Evolutionary conservation across 2,888 invertebrate genomes (phyloP).

Genomic region (Drosophila austrosaltans): DNA sequence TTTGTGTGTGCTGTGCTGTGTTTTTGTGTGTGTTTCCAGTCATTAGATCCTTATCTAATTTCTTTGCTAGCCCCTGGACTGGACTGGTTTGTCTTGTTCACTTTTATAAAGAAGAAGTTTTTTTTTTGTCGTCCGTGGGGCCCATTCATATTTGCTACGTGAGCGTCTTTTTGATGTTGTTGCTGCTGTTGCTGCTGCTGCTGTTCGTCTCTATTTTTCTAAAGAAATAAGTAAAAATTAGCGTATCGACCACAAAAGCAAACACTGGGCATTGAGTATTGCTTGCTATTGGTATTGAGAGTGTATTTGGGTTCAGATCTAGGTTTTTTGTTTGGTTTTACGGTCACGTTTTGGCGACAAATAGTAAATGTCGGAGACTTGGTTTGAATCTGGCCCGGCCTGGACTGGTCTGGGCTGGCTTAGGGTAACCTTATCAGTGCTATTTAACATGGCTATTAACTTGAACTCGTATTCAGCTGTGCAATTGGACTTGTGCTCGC

Average conservation of each 20-base stretch:
- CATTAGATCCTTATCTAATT: constrained; percentile 73
- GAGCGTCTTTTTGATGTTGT: constrained; percentile 44
- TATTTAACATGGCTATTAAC: constrained; percentile 42
- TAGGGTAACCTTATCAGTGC: constrained; percentile 29
- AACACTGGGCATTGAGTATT: constrained; percentile 54
- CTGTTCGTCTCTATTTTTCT: constrained; percentile 52
- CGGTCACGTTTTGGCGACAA: constrained; percentile 46
- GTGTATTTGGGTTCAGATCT: constrained; percentile 20
- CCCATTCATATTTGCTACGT: constrained; percentile 72
- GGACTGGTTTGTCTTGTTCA: constrained; percentile 60
- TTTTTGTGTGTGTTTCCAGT: constrained; percentile 37
- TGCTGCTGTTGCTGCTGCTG: constrained; percentile 15
- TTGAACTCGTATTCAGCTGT: constrained; percentile 38
- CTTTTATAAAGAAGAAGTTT: constrained; percentile 20
- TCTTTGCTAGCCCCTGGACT: constrained; percentile 35
- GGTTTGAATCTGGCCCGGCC: constrained; percentile 21
- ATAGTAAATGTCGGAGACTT: constrained; percentile 17
- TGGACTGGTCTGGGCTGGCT: constrained; percentile 8
- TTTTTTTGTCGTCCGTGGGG: constrained; percentile 21
- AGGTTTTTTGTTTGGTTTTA: constrained; percentile 32
- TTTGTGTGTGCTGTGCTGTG: constrained; percentile 30
- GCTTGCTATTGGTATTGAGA: constrained; percentile 21
- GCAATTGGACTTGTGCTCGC: constrained; percentile 28
- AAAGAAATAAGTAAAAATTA: constrained; percentile 67
- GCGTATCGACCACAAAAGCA: constrained; percentile 75